These are phyloP conservation scores for Ichneumoninae sp. DNA, from an alignment of 2,888 invertebrate species.

Conservation along the genomic window DNA sequence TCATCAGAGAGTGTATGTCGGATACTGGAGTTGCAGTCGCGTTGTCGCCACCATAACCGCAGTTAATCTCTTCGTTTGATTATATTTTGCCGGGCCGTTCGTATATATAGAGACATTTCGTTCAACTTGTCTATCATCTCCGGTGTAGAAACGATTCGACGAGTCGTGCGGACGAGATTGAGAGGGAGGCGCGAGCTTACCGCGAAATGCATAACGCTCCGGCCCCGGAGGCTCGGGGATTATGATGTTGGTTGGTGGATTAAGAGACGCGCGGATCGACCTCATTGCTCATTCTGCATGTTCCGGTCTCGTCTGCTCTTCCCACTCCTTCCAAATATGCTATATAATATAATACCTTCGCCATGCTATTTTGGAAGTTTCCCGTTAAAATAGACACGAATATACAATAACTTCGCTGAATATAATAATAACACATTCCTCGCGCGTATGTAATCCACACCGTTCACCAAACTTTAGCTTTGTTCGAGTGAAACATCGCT, in stretches of 20 bases:
- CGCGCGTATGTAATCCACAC: not conserved
- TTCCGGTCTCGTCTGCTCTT: conserved; percentile 34
- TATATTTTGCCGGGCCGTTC: conserved; percentile 58
- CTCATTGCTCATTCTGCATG: conserved; percentile 56
- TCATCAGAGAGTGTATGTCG: not conserved
- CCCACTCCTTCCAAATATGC: not conserved
- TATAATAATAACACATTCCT: not conserved
- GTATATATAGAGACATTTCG: not conserved
- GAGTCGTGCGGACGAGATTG: conserved; percentile 11
- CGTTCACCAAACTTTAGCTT: not conserved
- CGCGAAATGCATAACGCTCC: conserved; percentile 37
- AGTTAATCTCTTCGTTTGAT: conserved; percentile 65
- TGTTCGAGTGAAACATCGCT: not conserved
- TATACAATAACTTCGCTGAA: not conserved
- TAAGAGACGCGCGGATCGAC: conserved; percentile 51
- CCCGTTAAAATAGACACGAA: not conserved
- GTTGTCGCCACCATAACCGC: conserved; percentile 48
- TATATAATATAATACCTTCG: not conserved
- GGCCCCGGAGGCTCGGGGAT: conserved; percentile 21
- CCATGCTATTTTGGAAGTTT: conserved; percentile 10
- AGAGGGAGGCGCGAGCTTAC: conserved; percentile 25
- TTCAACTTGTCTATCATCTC: not conserved
- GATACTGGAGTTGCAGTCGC: not conserved
- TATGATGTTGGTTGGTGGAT: conserved; percentile 34
- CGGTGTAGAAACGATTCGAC: conserved; percentile 44